Evolutionary conservation across 2,113 vertebrate genomes (phyloP), one percentile per base, ranked within the genome.

Genomic region (Antechinus stuartii): DNA sequence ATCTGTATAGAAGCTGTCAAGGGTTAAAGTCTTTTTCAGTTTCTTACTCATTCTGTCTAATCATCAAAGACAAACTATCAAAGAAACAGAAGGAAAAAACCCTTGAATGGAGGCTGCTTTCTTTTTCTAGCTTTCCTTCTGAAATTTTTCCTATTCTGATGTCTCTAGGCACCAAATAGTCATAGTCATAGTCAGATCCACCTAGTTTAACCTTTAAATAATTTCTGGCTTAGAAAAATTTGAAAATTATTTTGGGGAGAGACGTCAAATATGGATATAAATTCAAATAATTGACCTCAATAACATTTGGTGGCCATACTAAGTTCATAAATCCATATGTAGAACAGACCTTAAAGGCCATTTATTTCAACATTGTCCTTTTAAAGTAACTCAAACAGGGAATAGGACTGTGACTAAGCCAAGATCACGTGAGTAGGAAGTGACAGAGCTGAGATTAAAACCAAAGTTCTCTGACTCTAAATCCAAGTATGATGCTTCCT

Each of bases 61-160:
- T n/a, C n/a, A n/a, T n/a, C n/a, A n/a, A n/a, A n/a, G n/a, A n/a
- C n/a, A n/a, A n/a, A n/a, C n/a, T n/a, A n/a, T n/a, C n/a, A n/a
- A n/a, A n/a, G n/a, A n/a, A n/a, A n/a, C n/a, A n/a, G n/a, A n/a
- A n/a, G n/a, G n/a, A n/a, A n/a, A n/a, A n/a, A n/a, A n/a, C n/a
- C n/a, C n/a, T n/a, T n/a, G n/a, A n/a, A n/a, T n/a, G n/a, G n/a
- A n/a, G n/a, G n/a, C n/a, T n/a, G n/a, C n/a, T n/a, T n/a, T n/a
- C n/a, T n/a, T n/a, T n/a, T n/a, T 92, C 89, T 76, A 89, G 53
- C 26, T 91, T 97, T 52, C 54, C 93, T 96, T 96, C n/a, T 46
- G 52, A 93, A 95, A 93, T 90, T 42, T 55, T 57, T 76, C n/a
- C 35, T 90, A 50, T 95, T n/a, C 54, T 94, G 56, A 93, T 96